These are phyloP conservation scores for Plutomurus gul DNA, from an alignment of 1,140 invertebrate species.

Conservation along the genomic window DNA sequence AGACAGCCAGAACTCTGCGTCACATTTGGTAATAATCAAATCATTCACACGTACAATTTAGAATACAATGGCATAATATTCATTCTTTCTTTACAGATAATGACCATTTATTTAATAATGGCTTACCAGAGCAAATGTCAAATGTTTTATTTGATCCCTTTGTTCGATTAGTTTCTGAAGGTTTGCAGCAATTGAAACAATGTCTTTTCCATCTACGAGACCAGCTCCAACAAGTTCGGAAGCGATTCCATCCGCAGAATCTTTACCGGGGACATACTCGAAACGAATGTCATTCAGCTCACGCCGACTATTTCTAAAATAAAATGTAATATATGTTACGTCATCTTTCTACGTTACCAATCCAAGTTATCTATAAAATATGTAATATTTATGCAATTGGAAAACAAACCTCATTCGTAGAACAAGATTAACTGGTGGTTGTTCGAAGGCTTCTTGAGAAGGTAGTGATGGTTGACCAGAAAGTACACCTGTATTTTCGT, in stretches of 20 bases:
- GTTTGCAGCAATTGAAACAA: conserved; percentile 87
- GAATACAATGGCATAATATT: not conserved
- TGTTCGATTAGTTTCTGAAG: conserved; percentile 86
- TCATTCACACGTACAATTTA: not conserved
- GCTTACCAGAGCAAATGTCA: conserved; percentile 93
- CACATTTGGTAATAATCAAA: not conserved
- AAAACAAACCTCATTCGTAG: conserved; percentile 72
- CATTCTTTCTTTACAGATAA: no score
- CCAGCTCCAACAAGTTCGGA: conserved; percentile 91
- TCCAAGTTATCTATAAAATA: not conserved
- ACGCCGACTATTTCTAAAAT: conserved; percentile 77
- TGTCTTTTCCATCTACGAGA: conserved; percentile 87
- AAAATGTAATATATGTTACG: conserved; percentile 5
- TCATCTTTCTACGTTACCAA: conserved; percentile 5
- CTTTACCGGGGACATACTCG: conserved; percentile 88
- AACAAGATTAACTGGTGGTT: conserved; percentile 71
- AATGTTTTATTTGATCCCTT: conserved; percentile 64
- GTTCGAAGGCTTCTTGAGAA: not conserved
- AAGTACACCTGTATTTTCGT: not conserved
- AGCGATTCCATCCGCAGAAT: conserved; percentile 92
- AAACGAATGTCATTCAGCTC: conserved; percentile 98
- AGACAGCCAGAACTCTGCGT: conserved; percentile 78
- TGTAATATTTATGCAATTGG: not conserved
- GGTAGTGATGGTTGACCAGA: not conserved
- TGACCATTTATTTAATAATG: no score